Conservation (phyloP, 2,113 vertebrate genomes). For the Dicaeum eximium region DNA sequence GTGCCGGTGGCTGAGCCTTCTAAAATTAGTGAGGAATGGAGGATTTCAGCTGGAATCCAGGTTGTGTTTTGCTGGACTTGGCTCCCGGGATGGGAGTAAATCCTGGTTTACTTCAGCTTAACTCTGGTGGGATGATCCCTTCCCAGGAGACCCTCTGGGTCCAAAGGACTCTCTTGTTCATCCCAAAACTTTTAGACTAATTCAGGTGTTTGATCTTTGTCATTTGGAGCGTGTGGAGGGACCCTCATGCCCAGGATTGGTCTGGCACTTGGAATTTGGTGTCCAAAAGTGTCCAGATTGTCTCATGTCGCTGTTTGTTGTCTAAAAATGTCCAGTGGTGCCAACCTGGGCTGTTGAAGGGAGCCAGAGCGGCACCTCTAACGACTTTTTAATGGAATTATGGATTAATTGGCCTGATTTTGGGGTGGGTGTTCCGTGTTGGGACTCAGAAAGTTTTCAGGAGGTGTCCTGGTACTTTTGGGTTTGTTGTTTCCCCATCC, state of each 20-base stretch:
- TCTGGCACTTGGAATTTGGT: not conserved
- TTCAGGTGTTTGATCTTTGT: not conserved
- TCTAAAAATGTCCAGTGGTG: fast-evolving
- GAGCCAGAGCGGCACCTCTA: fast-evolving
- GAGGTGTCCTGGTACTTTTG: not conserved
- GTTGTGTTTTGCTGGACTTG: not conserved
- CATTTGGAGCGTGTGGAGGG: fast-evolving
- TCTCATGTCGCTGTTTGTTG: fast-evolving
- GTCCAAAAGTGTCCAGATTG: fast-evolving
- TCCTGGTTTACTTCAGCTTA: not conserved
- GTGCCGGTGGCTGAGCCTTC: not conserved
- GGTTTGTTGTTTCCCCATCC: not conserved
- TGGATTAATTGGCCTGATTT: fast-evolving
- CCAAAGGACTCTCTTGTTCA: fast-evolving
- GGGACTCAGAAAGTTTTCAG: not conserved
- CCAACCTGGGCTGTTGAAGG: not conserved
- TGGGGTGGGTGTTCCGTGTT: fast-evolving
- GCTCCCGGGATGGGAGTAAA: not conserved
- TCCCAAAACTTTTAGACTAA: fast-evolving
- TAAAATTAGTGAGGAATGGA: not conserved
- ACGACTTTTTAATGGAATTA: fast-evolving
- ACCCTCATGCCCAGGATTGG: fast-evolving
- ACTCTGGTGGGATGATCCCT: not conserved
- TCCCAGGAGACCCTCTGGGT: fast-evolving
- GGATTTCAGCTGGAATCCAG: not conserved